Evolutionary conservation across 30 jellyfish, hydroid and myxozoan genomes (phyloP).

Genomic region (Turritopsis rubra): DNA sequence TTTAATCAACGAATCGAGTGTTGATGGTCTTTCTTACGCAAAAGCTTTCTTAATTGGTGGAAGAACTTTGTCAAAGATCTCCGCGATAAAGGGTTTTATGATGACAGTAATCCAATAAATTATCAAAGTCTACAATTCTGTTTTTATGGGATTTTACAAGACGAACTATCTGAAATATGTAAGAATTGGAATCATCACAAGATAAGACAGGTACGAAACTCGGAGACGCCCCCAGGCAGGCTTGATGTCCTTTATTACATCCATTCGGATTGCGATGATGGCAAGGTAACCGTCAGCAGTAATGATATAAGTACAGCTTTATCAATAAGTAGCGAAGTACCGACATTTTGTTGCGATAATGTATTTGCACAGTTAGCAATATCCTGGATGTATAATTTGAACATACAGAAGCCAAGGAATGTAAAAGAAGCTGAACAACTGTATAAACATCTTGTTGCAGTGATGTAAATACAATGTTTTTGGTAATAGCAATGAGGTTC

Average conservation of each 20-base stretch:
- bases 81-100: conserved; percentile 16
- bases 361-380: not conserved
- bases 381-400: not conserved
- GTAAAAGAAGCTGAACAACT: too few species aligned
- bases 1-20: conserved; percentile 33
- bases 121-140: too few species aligned
- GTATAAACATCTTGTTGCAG: too few species aligned
- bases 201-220: conserved; percentile 2
- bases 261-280: too few species aligned
- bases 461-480: too few species aligned
- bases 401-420: not conserved
- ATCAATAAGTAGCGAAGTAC: not conserved
- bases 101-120: conserved; percentile 19
- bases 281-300: too few species aligned
- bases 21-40: conserved; percentile 37
- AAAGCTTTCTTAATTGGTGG: conserved; percentile 24
- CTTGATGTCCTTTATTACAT: too few species aligned
- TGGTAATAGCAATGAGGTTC: too few species aligned
- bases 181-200: conserved; percentile 11
- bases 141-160: too few species aligned
- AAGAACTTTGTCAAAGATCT: conserved; percentile 21
- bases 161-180: too few species aligned
- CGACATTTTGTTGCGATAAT: not conserved
- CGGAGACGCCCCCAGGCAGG: conserved; percentile 1
- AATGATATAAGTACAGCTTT: not conserved